Conservation (phyloP, 2,113 vertebrate genomes). For the Lampris incognitus region DNA sequence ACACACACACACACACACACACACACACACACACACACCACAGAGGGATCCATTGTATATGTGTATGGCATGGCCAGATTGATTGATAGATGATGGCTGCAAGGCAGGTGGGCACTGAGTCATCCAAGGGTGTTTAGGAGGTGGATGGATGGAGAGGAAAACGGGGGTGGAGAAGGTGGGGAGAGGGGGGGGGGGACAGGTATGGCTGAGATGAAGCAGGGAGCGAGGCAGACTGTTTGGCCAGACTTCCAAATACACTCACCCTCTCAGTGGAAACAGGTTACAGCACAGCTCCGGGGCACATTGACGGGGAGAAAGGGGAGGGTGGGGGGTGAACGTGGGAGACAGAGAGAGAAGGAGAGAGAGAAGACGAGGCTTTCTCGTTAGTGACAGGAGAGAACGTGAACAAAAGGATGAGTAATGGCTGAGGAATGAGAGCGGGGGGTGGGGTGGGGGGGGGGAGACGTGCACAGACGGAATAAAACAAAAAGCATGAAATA, state of each 20-base stretch:
- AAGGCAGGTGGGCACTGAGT: constrained; percentile 67
- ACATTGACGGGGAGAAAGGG: constrained; percentile 25
- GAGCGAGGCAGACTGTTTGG: constrained; percentile 43
- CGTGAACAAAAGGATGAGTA: constrained; percentile 37
- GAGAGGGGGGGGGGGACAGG: constrained; percentile 14
- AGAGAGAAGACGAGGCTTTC: constrained; percentile 6
- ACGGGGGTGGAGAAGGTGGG: constrained; percentile 31
- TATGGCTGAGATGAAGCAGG: constrained; percentile 49
- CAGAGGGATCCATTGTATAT: constrained; percentile 56
- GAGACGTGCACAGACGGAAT: constrained; percentile 16
- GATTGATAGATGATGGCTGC: constrained; percentile 74
- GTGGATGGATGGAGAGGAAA: constrained; percentile 49
- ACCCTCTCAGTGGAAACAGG: constrained; percentile 68
- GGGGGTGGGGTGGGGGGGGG: constrained; percentile 30
- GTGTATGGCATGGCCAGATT: constrained; percentile 44
- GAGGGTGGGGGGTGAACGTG: constrained; percentile 48
- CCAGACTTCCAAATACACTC: constrained; percentile 56
- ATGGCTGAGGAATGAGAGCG: constrained; percentile 39
- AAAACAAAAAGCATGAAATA: not conserved
- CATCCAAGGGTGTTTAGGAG: constrained; percentile 55
- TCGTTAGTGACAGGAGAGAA: constrained; percentile 2
- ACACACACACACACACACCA: not conserved
- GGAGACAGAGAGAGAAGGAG: constrained; percentile 30
- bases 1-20: constrained; percentile 35
- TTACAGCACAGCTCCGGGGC: constrained; percentile 57